Evolutionary conservation across 35 echinoderm and acorn worm species (phyloP).

Genomic region (Amphiura filiformis): DNA sequence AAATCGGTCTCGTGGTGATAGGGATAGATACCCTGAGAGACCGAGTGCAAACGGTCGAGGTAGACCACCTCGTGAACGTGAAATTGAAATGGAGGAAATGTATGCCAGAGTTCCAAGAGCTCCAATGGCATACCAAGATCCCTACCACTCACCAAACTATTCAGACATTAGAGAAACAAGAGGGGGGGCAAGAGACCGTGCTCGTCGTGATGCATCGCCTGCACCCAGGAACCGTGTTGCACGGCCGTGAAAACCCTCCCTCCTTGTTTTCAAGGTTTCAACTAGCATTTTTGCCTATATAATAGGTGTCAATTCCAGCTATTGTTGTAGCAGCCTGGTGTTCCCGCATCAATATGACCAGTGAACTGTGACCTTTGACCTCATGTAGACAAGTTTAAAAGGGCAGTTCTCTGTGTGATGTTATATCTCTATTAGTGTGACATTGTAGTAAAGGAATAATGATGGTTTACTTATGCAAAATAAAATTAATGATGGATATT

Average conservation of each 20-base stretch:
- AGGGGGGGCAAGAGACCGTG: conserved; percentile 61
- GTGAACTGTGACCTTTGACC: not conserved
- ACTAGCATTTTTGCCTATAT: conserved; percentile 6
- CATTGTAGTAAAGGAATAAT: conserved; percentile 12
- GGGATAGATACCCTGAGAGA: conserved; percentile 41
- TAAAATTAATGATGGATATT: not conserved
- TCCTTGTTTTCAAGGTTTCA: conserved; percentile 7
- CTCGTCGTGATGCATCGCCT: conserved; percentile 68
- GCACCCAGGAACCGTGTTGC: conserved; percentile 39
- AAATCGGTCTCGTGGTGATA: conserved; percentile 24
- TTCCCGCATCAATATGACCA: not conserved
- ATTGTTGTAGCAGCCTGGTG: conserved; percentile 9
- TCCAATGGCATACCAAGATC: conserved; percentile 64
- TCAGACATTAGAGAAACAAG: conserved; percentile 16
- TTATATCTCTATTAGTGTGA: conserved; percentile 15
- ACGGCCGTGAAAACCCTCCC: conserved; percentile 51
- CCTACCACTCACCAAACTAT: conserved; percentile 59
- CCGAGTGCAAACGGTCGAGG: conserved; percentile 8
- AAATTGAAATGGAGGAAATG: conserved; percentile 98
- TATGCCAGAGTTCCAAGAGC: conserved; percentile 52
- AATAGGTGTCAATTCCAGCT: conserved; percentile 14
- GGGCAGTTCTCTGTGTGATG: conserved; percentile 10
- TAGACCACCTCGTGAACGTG: conserved; percentile 56
- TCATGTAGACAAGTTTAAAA: not conserved
- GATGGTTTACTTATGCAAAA: conserved; percentile 15